Conservation (phyloP, 2,113 vertebrate species). For the Lagopus leucura region DNA sequence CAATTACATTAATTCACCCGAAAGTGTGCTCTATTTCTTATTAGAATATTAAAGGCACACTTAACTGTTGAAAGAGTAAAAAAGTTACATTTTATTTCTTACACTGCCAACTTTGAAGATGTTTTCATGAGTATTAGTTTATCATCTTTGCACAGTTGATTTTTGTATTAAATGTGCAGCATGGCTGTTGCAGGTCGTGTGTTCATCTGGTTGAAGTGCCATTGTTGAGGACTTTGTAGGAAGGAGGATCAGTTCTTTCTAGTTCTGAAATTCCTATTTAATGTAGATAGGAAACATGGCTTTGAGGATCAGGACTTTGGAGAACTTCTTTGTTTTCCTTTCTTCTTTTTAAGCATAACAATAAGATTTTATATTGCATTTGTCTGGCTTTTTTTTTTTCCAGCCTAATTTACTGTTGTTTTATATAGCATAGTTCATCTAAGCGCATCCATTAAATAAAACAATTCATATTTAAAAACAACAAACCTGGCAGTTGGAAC, state of each 20-base stretch:
- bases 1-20: background rate
- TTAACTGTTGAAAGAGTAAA: background rate
- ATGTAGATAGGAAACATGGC: background rate
- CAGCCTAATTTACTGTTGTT: background rate
- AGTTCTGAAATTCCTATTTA: background rate
- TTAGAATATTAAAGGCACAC: too few species aligned
- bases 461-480: background rate
- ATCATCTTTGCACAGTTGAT: background rate
- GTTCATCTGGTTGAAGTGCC: background rate
- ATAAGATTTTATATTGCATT: background rate
- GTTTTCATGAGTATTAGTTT: background rate
- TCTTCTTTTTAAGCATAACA: background rate
- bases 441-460: background rate
- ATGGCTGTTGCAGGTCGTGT: background rate
- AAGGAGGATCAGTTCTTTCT: background rate
- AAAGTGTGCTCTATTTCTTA: background rate
- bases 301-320: background rate
- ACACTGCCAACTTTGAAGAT: background rate
- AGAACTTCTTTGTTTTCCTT: background rate
- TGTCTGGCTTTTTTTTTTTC: background rate
- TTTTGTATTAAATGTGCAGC: background rate
- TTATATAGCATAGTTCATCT: background rate
- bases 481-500: too few species aligned
- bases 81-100: background rate
- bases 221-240: background rate